Evolutionary conservation across 2,797 vertebrate genomes (phyloP).

Genomic region (Cirrhinus mrigala): DNA sequence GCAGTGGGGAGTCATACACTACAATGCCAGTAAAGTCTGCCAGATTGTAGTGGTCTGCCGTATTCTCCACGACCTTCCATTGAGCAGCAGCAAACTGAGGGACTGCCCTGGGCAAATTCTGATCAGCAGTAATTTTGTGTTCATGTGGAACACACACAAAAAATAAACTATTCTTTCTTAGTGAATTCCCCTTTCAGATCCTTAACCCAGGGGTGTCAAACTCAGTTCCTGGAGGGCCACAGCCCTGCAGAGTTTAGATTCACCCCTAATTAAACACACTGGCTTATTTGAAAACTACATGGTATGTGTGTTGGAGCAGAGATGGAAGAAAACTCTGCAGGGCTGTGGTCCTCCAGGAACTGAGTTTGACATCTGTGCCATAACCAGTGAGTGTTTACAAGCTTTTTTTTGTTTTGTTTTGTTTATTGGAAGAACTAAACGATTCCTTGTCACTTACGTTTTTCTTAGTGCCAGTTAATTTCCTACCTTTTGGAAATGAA

Average conservation of each 20-base stretch:
- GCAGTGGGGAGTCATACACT: neutral
- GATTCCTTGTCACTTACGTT: neutral
- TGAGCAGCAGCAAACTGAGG: neutral
- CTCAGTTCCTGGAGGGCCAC: too few relatives aligned
- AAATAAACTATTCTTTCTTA: neutral
- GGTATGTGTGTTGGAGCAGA: too few relatives aligned
- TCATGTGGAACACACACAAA: too few relatives aligned
- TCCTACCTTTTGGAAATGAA: neutral
- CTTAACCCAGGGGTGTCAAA: neutral
- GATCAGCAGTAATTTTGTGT: neutral
- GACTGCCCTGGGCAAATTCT: neutral
- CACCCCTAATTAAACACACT: too few relatives aligned
- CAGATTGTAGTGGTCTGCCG: neutral
- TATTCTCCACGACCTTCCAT: neutral
- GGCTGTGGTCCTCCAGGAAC: too few relatives aligned
- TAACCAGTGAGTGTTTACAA: neutral
- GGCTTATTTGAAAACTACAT: too few relatives aligned
- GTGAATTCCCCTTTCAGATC: neutral
- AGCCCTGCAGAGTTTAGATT: too few relatives aligned
- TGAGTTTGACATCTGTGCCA: too few relatives aligned
- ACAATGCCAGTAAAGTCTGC: neutral
- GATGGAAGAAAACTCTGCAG: neutral
- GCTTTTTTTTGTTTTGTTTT: neutral
- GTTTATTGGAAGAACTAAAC: neutral
- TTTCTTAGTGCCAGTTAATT: neutral